These are phyloP conservation scores for Elephas maximus DNA, from an alignment of 2,113 vertebrate species.

Conservation along the genomic window DNA sequence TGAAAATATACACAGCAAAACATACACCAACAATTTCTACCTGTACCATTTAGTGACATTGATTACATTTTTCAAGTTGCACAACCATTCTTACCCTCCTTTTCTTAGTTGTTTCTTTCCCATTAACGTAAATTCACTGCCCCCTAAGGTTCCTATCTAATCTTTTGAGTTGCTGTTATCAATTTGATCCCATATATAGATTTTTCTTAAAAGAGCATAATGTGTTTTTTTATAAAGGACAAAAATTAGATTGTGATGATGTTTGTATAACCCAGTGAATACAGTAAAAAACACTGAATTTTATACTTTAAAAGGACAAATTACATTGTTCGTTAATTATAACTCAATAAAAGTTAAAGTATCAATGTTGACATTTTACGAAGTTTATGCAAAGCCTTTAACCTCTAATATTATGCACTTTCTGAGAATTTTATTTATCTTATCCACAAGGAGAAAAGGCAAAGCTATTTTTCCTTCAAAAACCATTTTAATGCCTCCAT, in stretches of 20 bases:
- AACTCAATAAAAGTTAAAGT: neutral
- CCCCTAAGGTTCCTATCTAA: too few species aligned
- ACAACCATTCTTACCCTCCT: too few species aligned
- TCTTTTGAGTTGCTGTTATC: too few species aligned
- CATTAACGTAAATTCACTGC: too few species aligned
- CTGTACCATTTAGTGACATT: too few species aligned
- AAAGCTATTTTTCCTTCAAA: conserved; percentile 34
- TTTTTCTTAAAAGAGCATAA: too few species aligned
- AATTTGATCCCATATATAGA: too few species aligned
- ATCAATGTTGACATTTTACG: conserved; percentile 7
- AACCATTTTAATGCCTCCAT: conserved; percentile 24
- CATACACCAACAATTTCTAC: too few species aligned
- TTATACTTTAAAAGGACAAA: neutral
- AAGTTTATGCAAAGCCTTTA: conserved; percentile 32
- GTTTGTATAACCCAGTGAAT: neutral
- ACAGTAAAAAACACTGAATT: neutral
- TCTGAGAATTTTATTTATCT: conserved; percentile 54
- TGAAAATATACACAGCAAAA: too few species aligned
- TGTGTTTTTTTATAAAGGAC: neutral
- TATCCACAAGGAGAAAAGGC: neutral
- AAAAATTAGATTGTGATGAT: neutral
- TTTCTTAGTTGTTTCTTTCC: too few species aligned
- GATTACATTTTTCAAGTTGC: too few species aligned
- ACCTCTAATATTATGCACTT: conserved; percentile 35
- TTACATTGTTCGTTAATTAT: neutral